phyloP scores from a whole-genome alignment of 2,113 vertebrate genomes.

The Excalfactoria chinensis region DNA sequence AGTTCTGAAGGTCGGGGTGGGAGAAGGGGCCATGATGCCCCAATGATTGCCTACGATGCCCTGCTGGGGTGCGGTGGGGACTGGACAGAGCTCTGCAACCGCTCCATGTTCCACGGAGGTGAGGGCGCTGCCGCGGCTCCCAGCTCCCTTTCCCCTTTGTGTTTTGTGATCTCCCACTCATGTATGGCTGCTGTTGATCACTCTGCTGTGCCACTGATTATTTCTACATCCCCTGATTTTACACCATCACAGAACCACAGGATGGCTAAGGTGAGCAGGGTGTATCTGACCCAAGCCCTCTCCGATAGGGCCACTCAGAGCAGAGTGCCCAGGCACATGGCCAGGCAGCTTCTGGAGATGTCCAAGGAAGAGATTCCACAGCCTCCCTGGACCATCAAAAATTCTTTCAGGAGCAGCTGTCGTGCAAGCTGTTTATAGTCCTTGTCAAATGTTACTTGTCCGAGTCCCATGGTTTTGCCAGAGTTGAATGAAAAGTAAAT shows the following conservation, averaged over 20 bases:
- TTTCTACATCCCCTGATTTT: neutral
- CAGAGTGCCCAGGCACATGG: neutral
- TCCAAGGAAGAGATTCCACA: neutral
- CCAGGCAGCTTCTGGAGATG: neutral
- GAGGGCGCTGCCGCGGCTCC: neutral
- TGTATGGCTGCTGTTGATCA: neutral
- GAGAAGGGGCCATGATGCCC: constrained; percentile 90
- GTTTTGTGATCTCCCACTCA: neutral
- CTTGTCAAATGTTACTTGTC: neutral
- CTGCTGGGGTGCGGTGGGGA: constrained; percentile 85
- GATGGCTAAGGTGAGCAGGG: neutral
- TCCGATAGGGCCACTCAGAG: neutral
- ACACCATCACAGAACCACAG: neutral
- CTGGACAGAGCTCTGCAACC: constrained; percentile 90
- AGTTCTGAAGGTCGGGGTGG: constrained; percentile 93
- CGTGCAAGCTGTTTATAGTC: rapidly evolving
- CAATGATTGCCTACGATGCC: constrained; percentile 98
- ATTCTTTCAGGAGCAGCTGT: neutral
- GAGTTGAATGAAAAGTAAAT: neutral
- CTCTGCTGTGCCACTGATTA: rapidly evolving
- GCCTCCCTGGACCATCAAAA: neutral
- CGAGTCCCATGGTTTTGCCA: neutral
- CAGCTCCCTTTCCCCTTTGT: neutral
- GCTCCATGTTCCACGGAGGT: constrained; percentile 97
- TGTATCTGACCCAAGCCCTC: neutral